Base-by-base conservation (phyloP, 2,888 invertebrate genomes). In the Papilio protenor region DNA sequence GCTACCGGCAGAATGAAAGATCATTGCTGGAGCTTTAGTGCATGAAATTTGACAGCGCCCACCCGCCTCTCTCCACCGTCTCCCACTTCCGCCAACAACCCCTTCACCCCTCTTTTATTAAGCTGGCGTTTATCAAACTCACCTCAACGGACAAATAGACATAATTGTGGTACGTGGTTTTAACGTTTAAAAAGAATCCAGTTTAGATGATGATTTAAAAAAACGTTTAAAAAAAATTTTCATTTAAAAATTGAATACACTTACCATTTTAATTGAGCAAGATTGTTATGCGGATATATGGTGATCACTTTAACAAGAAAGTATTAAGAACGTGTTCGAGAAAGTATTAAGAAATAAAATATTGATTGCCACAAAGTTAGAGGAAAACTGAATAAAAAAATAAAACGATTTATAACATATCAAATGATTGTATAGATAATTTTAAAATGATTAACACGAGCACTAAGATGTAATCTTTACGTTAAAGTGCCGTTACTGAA, bases 31-130 rank as follows among this genome's bases (percentile, higher is more conserved):
- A 86, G 91, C 89, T 91, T 90, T 89, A 89, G 89, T 87, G 90
- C 88, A 90, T 90, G 87, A 92, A 91, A 91, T 91, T 92, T 91
- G 91, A 91, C 92, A 91, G 87, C 86, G 80, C 75, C 83, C 83
- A 80, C 84, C 81, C 80, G 77, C 73, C 33, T 33, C 21, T 57
- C 73, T 70, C 73, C 81, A 79, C 77, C 82, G 79, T 81, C 84
- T 78, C 83, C 45, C 66, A 10, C 40, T 27, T 23, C 84, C 84
- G 83, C 55, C 59, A 72, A 69, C 47, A 75, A 78, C 81, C 52
- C 75, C 59, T 40, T 71, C 76, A 71, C 80, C 82, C 81, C 81
- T 77, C 85, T 87, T 87, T 88, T 87, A 89, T 88, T 88, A 88
- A 87, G 87, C 85, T 84, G 82, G 87, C 89, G 87, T 91, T 90